These are phyloP conservation scores for Crossaster papposus DNA, from an alignment of 53 echinoderm and acorn worm species.

Conservation along the genomic window DNA sequence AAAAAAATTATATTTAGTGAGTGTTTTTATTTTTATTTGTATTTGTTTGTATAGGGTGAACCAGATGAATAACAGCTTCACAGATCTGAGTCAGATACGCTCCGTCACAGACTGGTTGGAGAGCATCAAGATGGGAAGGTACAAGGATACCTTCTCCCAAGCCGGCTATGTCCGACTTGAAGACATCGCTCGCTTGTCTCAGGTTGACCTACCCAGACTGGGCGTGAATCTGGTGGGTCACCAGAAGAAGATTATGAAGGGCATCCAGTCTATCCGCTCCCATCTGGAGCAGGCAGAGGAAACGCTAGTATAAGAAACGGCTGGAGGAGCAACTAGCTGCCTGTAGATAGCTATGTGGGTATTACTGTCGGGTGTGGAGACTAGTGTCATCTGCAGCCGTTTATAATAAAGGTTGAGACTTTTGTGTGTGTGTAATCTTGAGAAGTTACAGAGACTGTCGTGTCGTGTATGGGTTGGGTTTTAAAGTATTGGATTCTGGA, in stretches of 20 bases:
- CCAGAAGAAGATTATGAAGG: conserved; percentile 98
- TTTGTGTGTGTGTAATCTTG: background rate
- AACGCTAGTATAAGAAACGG: conserved; percentile 76
- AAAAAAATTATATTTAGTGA: too few species aligned
- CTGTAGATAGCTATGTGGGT: conserved; percentile 35
- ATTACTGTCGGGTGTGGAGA: conserved; percentile 4
- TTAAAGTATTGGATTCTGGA: too few species aligned
- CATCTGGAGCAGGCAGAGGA: conserved; percentile 89
- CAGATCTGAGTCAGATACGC: conserved; percentile 81
- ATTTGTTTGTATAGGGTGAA: conserved; percentile 50
- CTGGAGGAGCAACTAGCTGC: conserved; percentile 34
- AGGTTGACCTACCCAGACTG: conserved; percentile 86
- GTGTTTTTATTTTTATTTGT: background rate
- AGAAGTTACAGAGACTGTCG: background rate
- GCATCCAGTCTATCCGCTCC: conserved; percentile 88
- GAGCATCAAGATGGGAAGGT: conserved; percentile 96
- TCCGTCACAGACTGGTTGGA: conserved; percentile 96
- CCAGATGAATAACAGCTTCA: conserved; percentile 69
- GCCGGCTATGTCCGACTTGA: conserved; percentile 94
- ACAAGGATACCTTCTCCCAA: conserved; percentile 89
- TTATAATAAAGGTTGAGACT: conserved; percentile 3
- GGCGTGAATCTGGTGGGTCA: conserved; percentile 96
- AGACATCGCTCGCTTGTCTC: conserved; percentile 89
- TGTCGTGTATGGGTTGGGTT: background rate
- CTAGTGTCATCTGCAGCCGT: conserved; percentile 34